Percentiles rank a stretch among this genome's conserved stretches.
These are phyloP conservation scores for Sebastes nivosus DNA, from an alignment of 2,797 vertebrate species.

Conservation along the genomic window DNA sequence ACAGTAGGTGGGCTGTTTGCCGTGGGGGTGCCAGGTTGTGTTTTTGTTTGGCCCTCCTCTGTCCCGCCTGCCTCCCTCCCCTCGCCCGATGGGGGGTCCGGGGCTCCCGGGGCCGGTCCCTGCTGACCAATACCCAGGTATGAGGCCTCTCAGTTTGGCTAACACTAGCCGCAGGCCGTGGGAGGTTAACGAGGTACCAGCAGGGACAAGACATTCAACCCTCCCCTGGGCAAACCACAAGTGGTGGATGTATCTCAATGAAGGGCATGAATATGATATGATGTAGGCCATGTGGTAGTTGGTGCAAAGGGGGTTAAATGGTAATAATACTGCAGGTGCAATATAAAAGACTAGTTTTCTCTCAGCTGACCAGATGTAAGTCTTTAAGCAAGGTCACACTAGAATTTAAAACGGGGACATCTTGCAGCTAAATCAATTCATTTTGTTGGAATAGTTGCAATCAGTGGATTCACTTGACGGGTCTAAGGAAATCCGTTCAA, in stretches of 20 bases:
- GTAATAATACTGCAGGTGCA: conserved; percentile 1
- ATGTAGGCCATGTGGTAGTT: neutral
- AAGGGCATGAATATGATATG: conserved; percentile 40
- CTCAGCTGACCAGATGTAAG: neutral
- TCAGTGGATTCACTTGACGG: neutral
- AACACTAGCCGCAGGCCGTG: conserved; percentile 67
- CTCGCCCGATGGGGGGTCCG: conserved; percentile 54
- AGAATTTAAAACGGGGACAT: neutral
- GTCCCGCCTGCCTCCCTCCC: conserved; percentile 72
- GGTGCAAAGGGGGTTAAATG: neutral
- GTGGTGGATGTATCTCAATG: conserved; percentile 59
- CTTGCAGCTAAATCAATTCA: neutral
- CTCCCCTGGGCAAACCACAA: conserved; percentile 65
- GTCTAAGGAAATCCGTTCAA: neutral
- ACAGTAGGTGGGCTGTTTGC: conserved; percentile 80
- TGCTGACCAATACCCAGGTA: conserved; percentile 79
- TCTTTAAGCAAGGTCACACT: neutral
- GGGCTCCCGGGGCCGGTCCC: conserved; percentile 66
- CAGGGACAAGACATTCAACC: conserved; percentile 75
- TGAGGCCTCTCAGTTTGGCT: conserved; percentile 74
- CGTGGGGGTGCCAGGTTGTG: conserved; percentile 77
- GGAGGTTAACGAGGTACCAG: conserved; percentile 83
- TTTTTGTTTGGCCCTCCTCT: conserved; percentile 81
- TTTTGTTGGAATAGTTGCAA: neutral
- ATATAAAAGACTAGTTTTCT: neutral